phyloP scores from a whole-genome alignment of 2,888 invertebrate genomes.

The Drosophila pegasa region DNA sequence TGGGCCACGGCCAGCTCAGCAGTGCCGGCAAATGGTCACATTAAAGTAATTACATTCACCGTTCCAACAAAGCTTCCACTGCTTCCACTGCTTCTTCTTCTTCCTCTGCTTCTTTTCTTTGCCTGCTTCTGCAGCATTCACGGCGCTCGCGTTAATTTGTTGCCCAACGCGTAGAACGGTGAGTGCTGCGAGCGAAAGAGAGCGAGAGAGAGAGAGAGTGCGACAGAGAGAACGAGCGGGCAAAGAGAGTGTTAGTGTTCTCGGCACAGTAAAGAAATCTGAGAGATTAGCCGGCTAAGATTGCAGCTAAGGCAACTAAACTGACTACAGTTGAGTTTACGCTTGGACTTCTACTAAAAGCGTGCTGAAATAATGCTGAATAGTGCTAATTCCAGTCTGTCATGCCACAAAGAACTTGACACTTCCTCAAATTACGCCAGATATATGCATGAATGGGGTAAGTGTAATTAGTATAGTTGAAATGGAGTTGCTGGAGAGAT shows the following conservation, averaged over 20 bases:
- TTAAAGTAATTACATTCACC: slow-evolving; percentile 64
- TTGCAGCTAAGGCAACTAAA: slow-evolving; percentile 5
- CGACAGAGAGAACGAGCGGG: neutral
- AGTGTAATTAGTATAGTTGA: neutral
- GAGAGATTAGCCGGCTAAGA: slow-evolving; percentile 25
- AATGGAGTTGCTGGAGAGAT: neutral
- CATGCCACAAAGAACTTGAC: neutral
- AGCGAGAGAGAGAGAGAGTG: neutral
- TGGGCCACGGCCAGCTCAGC: slow-evolving; percentile 60
- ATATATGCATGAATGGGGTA: no score
- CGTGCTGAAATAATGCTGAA: slow-evolving; percentile 5
- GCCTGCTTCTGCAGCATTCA: slow-evolving; percentile 13
- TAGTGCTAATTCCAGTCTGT: neutral
- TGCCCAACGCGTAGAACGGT: slow-evolving; percentile 4
- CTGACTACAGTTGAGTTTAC: slow-evolving; percentile 12
- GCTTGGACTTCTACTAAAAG: slow-evolving; percentile 1
- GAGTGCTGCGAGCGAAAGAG: neutral
- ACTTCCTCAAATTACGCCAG: neutral
- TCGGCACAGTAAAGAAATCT: slow-evolving; percentile 18
- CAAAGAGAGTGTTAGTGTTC: slow-evolving; percentile 14
- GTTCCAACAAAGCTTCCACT: slow-evolving; percentile 27
- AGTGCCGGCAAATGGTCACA: slow-evolving; percentile 63
- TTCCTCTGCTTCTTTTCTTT: neutral
- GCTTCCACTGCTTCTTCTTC: slow-evolving; percentile 8
- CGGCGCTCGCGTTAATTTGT: slow-evolving; percentile 17